A percentile compares a stretch with the other conserved stretches of the same genome.
Conservation (phyloP, 2,888 invertebrate genomes). For the Crossocerus cetratus region DNA sequence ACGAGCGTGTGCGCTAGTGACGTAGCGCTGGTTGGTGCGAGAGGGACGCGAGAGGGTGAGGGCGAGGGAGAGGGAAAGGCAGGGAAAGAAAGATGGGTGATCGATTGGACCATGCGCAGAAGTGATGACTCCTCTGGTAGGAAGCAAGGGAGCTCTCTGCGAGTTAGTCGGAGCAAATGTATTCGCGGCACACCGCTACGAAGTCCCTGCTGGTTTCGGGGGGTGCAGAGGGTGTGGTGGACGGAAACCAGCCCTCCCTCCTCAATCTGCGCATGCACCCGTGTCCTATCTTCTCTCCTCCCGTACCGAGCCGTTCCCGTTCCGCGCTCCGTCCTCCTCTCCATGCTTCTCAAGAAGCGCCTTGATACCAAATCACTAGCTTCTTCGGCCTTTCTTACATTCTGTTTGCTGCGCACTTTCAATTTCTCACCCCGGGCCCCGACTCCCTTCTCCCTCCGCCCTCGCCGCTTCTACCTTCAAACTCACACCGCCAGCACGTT, state of each 20-base stretch:
- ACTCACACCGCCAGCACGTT: too few relatives aligned
- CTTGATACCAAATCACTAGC: background rate
- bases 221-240: constrained; percentile 40
- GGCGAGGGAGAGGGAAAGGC: constrained; percentile 22
- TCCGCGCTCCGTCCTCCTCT: constrained; percentile 1
- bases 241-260: constrained; percentile 19
- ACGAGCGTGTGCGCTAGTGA: constrained; percentile 34
- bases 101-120: constrained; percentile 71
- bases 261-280: constrained; percentile 12
- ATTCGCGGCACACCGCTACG: constrained; percentile 33
- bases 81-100: constrained; percentile 56
- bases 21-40: constrained; percentile 34
- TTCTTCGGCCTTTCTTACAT: constrained; percentile 2
- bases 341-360: too few relatives aligned
- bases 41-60: background rate
- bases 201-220: constrained; percentile 19
- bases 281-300: too few relatives aligned
- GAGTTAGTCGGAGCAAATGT: constrained; percentile 24
- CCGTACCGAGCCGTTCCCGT: too few relatives aligned
- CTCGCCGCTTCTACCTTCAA: too few relatives aligned
- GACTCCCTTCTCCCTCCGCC: too few relatives aligned
- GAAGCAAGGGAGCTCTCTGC: constrained; percentile 20
- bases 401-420: background rate
- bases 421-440: background rate
- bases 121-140: constrained; percentile 12